Conservation (phyloP, 2,888 invertebrate genomes). For the Chrysolina americana region DNA sequence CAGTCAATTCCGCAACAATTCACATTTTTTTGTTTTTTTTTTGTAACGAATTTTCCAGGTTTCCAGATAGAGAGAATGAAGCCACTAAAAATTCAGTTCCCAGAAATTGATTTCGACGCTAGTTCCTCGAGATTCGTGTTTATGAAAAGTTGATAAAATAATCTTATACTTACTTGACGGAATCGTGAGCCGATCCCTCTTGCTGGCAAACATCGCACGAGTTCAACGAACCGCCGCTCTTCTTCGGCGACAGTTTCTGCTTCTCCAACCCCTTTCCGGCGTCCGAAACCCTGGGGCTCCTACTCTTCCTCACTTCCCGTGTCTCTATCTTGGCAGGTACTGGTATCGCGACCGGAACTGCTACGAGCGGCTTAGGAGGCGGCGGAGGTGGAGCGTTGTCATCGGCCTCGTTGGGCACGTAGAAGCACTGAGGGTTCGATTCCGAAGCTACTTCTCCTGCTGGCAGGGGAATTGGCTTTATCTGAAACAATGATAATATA, state of each 20-base stretch:
- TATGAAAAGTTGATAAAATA: too few relatives aligned
- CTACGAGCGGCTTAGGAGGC: conserved; percentile 10
- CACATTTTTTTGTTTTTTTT: too few relatives aligned
- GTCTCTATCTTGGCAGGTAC: conserved; percentile 44
- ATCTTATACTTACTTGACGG: conserved; percentile 75
- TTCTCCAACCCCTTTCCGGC: conserved; percentile 22
- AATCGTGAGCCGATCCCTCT: conserved; percentile 76
- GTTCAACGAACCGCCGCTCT: conserved; percentile 62
- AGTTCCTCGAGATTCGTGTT: too few relatives aligned
- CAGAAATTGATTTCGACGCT: too few relatives aligned
- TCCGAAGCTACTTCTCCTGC: conserved; percentile 78
- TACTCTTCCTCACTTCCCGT: conserved; percentile 49
- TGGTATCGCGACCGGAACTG: background rate
- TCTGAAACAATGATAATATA: conserved; percentile 68
- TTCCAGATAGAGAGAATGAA: too few relatives aligned
- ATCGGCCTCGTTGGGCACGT: conserved; percentile 79
- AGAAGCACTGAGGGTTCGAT: conserved; percentile 84
- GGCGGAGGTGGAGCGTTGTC: conserved; percentile 69
- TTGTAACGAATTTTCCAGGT: too few relatives aligned
- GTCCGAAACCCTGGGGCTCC: conserved; percentile 48
- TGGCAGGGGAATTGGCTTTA: conserved; percentile 84
- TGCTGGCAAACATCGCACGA: conserved; percentile 80
- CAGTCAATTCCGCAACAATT: too few relatives aligned
- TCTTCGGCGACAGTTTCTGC: conserved; percentile 24
- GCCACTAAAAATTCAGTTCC: too few relatives aligned